Base-by-base conservation (phyloP, 2,888 invertebrate genomes). In the Cepaea hortensis region DNA sequence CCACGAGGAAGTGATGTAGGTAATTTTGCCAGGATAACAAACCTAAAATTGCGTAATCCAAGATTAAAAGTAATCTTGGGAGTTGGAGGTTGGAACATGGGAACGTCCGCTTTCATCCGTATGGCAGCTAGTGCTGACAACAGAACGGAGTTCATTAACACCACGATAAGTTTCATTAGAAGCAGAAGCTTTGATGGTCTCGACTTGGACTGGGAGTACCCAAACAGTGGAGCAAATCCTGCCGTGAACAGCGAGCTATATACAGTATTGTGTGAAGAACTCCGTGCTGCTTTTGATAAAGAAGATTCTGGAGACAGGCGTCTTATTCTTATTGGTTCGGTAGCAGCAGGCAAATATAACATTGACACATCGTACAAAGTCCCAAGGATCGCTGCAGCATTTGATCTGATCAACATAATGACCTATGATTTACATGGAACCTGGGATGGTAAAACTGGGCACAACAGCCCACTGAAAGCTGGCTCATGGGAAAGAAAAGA, bases 381-480 rank as follows among this genome's bases (percentile, higher is more conserved):
- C 13, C 85, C 87, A 20, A 48, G 70, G 50, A 18, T 85, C 3
- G 6, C 70, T 48, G 70, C 85, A 55, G 85, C 85, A 48, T 80
- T 92, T 72, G 92, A 93, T 81, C 90, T 91, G 83, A 88, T 92
- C 75, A 91, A 91, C 85, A 81, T 93, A 50, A 93, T 93, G 92
- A 82, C 92, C 4, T 93, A 92, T 87, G 93, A 93, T 87, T 87
- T 93, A 13, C 89, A 93, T 81, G 93, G 93, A 1, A 89, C 90
- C 23, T 94, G 93, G 93, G 92, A 93, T 13, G 81, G 79, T 0
- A 81, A 77, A 68, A 91, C 93, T 4, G 93, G 93, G n/a, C 91
- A 91, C 81, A 91, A 93, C 87, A 89, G 92, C 48, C 93, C 93
- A 3, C 90, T 94, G 11, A 91, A 89, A 70, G 68, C 84, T 35